These are phyloP conservation scores for Centroberyx gerrardi DNA, from an alignment of 2,797 vertebrate species.

Conservation along the genomic window DNA sequence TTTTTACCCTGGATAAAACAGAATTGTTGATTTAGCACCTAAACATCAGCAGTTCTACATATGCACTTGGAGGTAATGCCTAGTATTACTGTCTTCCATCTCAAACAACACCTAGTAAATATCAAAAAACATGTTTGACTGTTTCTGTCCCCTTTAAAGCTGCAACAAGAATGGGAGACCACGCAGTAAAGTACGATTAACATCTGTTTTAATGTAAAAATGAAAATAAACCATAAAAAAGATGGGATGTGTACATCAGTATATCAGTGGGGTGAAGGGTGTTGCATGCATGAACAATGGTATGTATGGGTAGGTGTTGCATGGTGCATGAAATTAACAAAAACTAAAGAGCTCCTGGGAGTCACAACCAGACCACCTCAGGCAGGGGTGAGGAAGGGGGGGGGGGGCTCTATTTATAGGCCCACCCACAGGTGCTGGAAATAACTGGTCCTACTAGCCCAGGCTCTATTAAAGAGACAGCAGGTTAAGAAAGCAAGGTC, in stretches of 20 bases:
- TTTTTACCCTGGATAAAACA: too few species aligned
- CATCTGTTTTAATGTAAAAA: neutral
- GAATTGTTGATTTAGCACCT: too few species aligned
- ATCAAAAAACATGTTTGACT: too few species aligned
- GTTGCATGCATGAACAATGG: slow-evolving; percentile 14
- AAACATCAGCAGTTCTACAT: too few species aligned
- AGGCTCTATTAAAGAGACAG: slow-evolving; percentile 54
- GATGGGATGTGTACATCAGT: neutral
- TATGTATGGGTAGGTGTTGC: neutral
- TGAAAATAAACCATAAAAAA: neutral
- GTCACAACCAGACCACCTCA: slow-evolving; percentile 56
- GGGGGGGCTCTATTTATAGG: slow-evolving; percentile 67
- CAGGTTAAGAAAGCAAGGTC: slow-evolving; percentile 20
- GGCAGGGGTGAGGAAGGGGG: slow-evolving; percentile 51
- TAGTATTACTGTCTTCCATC: too few species aligned
- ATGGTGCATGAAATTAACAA: slow-evolving; percentile 26
- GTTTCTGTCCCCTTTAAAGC: neutral
- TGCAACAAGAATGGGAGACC: neutral
- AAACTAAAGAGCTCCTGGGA: slow-evolving; percentile 54
- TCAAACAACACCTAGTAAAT: too few species aligned
- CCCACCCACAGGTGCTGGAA: slow-evolving; percentile 68
- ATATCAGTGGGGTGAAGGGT: too few species aligned
- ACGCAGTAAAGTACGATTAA: neutral
- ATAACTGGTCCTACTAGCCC: slow-evolving; percentile 59
- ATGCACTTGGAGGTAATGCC: too few species aligned